These are phyloP conservation scores for Amazona finschi DNA, from an alignment of 2,797 vertebrate species.

Conservation along the genomic window DNA sequence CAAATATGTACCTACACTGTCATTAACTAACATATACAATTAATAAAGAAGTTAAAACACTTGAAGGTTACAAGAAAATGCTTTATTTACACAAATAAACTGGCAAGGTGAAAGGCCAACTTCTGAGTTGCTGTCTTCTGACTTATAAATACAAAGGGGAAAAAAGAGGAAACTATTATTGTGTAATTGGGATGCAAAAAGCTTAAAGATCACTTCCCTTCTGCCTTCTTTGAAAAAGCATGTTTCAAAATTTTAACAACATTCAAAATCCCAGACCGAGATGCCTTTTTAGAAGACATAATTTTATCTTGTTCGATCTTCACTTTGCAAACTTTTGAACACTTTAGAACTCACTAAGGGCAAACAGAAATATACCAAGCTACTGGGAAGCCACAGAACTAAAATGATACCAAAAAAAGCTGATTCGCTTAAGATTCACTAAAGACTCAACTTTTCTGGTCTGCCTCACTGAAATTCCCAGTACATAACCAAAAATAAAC, in stretches of 20 bases:
- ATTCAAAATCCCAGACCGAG: background rate
- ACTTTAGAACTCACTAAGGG: background rate
- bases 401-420: background rate
- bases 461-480: background rate
- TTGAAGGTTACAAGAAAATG: background rate
- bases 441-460: background rate
- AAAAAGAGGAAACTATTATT: background rate
- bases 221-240: background rate
- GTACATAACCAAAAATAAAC: constrained; percentile 14
- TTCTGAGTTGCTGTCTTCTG: background rate
- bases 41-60: background rate
- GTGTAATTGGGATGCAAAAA: background rate
- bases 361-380: background rate
- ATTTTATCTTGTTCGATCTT: background rate
- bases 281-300: background rate
- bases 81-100: background rate
- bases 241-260: background rate
- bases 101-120: background rate
- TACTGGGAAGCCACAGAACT: background rate
- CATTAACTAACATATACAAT: background rate
- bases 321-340: background rate
- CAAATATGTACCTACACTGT: background rate
- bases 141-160: background rate
- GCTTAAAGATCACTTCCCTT: background rate
- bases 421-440: background rate